Conservation (phyloP, 2,797 vertebrate species). For the Anomalospiza imberbis region DNA sequence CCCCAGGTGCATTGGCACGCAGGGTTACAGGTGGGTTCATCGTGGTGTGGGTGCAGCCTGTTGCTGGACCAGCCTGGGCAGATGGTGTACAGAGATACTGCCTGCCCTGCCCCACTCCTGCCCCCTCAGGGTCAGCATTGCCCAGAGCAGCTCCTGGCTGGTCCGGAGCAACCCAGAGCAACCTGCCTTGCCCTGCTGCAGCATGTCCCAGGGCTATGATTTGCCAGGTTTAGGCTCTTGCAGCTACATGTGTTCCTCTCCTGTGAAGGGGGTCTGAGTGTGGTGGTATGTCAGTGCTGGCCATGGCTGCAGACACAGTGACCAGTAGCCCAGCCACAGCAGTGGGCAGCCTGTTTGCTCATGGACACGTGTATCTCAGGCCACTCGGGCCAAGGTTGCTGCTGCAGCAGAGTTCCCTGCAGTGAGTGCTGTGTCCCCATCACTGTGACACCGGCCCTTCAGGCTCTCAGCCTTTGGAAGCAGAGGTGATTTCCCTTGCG, state of each 20-base stretch:
- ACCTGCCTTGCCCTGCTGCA: neutral
- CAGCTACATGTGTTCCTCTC: neutral
- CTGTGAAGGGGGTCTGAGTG: neutral
- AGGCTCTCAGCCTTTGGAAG: neutral
- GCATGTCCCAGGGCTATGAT: fast-evolving
- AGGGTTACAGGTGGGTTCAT: neutral
- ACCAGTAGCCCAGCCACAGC: neutral
- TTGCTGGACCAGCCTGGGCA: neutral
- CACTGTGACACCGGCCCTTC: fast-evolving
- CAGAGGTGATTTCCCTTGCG: neutral
- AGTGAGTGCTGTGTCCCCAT: neutral
- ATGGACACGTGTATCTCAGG: neutral
- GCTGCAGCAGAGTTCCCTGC: neutral
- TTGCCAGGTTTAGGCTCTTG: neutral
- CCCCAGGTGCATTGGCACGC: neutral
- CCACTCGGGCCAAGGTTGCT: neutral
- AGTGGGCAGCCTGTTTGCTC: neutral
- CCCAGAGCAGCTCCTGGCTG: neutral
- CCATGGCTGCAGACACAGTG: neutral
- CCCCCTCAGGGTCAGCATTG: neutral
- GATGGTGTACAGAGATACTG: fast-evolving
- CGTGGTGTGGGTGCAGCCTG: neutral
- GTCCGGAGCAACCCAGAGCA: neutral
- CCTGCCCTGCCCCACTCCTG: neutral
- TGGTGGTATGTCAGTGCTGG: neutral